Evolutionary conservation across 2,888 invertebrate genomes (phyloP).

Genomic region (Pristionchus arcanus): DNA sequence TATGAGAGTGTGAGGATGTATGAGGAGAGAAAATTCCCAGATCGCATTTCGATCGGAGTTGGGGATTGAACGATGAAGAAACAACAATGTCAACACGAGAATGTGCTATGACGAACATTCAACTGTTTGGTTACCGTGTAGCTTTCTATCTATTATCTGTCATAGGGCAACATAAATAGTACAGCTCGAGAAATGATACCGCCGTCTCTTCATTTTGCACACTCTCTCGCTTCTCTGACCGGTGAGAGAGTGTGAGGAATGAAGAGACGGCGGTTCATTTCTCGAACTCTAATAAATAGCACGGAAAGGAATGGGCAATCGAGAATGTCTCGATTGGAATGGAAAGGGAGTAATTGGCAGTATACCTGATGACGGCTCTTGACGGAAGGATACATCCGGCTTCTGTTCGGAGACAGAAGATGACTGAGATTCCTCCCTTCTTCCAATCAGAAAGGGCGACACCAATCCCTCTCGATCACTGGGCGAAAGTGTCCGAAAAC

Average conservation of each 20-base stretch:
- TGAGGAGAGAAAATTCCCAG: slow-evolving; percentile 25
- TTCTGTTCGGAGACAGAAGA: slow-evolving; percentile 20
- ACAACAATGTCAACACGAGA: slow-evolving; percentile 27
- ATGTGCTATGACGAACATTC: not conserved
- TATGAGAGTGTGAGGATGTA: slow-evolving; percentile 13
- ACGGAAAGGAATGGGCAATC: not conserved
- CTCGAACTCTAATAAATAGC: no score
- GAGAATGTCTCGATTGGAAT: not conserved
- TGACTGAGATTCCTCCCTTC: slow-evolving; percentile 1
- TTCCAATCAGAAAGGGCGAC: not conserved
- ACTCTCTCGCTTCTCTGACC: no score
- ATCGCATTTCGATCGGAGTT: slow-evolving; percentile 39
- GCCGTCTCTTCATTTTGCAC: no score
- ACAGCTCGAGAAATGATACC: no score
- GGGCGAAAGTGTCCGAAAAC: slow-evolving; percentile 15
- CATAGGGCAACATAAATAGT: no score
- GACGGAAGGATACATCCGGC: slow-evolving; percentile 15
- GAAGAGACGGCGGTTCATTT: no score
- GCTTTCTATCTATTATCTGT: no score
- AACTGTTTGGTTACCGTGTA: not conserved
- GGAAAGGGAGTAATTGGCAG: not conserved
- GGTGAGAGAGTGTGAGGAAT: no score
- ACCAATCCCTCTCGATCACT: not conserved
- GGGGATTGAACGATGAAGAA: slow-evolving; percentile 17
- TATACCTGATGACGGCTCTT: not conserved